Percentiles rank a stretch among this genome's conserved stretches.
These are phyloP conservation scores for Chouioia cunea DNA, from an alignment of 2,888 invertebrate species.

Conservation along the genomic window DNA sequence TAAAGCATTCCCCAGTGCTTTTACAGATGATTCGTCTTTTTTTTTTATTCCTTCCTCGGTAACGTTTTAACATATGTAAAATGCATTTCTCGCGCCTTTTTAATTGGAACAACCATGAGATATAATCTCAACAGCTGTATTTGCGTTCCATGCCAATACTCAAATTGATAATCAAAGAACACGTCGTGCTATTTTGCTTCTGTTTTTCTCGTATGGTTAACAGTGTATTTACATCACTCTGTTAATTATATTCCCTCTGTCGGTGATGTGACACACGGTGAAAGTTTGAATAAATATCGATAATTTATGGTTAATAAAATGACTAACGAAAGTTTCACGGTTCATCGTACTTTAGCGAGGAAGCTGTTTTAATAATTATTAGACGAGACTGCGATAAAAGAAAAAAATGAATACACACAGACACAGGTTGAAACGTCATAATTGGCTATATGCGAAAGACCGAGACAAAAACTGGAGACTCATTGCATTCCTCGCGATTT, in stretches of 20 bases:
- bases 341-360: slow-evolving; percentile 19
- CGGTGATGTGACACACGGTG: background rate
- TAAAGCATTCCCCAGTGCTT: no score
- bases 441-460: no score
- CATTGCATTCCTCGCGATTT: no score
- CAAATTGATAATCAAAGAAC: no score
- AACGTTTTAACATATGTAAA: slow-evolving; percentile 21
- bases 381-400: slow-evolving; percentile 5
- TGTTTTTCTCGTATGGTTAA: slow-evolving; percentile 9
- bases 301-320: slow-evolving; percentile 16
- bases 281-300: slow-evolving; percentile 10
- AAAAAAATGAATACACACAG: background rate
- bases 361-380: slow-evolving; percentile 11
- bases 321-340: background rate
- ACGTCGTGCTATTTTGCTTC: slow-evolving; percentile 19
- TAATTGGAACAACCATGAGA: slow-evolving; percentile 32
- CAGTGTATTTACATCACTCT: background rate
- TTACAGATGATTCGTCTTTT: no score
- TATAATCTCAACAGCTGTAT: no score
- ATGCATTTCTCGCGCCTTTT: slow-evolving; percentile 17
- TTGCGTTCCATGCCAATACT: no score
- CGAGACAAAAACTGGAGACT: background rate
- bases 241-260: background rate
- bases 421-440: slow-evolving; percentile 30
- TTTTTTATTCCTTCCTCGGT: background rate